Evolutionary conservation across 2,888 invertebrate genomes (phyloP), one percentile per base, ranked within the genome.

Genomic region (Drosophila anceps): DNA sequence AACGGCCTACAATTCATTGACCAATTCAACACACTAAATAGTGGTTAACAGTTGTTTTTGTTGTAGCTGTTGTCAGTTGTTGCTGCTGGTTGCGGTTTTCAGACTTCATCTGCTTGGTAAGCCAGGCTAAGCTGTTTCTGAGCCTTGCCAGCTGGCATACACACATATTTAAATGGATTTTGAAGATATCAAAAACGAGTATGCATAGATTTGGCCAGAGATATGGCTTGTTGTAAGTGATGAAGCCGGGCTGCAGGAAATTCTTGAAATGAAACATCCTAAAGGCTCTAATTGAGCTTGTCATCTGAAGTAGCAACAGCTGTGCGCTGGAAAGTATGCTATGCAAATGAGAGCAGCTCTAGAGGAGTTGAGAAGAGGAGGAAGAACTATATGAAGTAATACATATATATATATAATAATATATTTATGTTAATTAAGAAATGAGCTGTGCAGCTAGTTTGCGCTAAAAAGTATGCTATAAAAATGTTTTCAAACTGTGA

Each of bases 21-120:
- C 72, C 70, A 78, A 75, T 54, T 76, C 43, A 48, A 57, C 69
- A 46, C 55, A 48, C 58, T 62, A 64, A 72, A 61, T 78, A 79
- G 86, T 67, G 84, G 76, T 74, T 62, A 78, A 64, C 81, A 69
- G 69, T 61, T 62, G 57, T 70, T 70, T 13, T 51, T 60, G 43
- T 63, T 62, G 27, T 31, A 68, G 59, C 24, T 66, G 71, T 48
- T 51, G 50, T n/a, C 77, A 68, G 69, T 64, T 64, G 62, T 70
- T 75, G 31, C 46, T 60, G 27, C 15, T 27, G 65, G 41, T 27
- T 18, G 63, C 53, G 39, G 20, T 35, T 53, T 15, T 2, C 2
- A 53, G 35, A 53, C 24, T 59, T 8, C 5, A 29, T 37, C 37
- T 18, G 27, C 15, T 15, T 15, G 10, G 9, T 15, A 48, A 37